phyloP scores from a whole-genome alignment of 2,888 invertebrate species.

The Sesia apiformis region DNA sequence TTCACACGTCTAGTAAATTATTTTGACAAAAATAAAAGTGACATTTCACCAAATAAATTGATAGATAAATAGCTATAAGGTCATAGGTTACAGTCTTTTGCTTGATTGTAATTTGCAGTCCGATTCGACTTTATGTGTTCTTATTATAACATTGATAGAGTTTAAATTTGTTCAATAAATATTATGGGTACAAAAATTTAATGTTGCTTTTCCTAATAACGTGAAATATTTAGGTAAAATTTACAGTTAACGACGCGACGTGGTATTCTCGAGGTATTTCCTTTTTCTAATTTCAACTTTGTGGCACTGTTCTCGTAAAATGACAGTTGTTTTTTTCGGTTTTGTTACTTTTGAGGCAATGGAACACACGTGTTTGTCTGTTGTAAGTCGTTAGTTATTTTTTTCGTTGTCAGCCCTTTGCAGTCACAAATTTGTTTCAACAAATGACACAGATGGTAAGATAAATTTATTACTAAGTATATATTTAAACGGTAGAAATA shows the following conservation, averaged over 20 bases:
- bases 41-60: constrained; percentile 49
- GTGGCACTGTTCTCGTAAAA: constrained; percentile 6
- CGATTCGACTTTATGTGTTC: constrained; percentile 1
- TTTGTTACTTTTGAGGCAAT: constrained; percentile 30
- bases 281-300: constrained; percentile 18
- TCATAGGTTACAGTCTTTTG: constrained; percentile 31
- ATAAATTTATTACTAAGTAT: not conserved
- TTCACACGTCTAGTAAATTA: constrained; percentile 29
- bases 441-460: constrained; percentile 58
- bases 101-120: constrained; percentile 9
- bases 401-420: constrained; percentile 33
- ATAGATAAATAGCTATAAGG: constrained; percentile 39
- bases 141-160: constrained; percentile 14
- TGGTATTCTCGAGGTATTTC: constrained; percentile 11
- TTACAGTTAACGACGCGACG: constrained; percentile 33
- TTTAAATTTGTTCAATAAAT: constrained; percentile 9
- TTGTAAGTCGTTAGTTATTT: constrained; percentile 49
- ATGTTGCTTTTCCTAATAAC: constrained; percentile 31
- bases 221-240: constrained; percentile 49
- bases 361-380: constrained; percentile 55
- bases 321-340: constrained; percentile 10
- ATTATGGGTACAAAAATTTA: not conserved
- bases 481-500: too few species aligned
- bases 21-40: constrained; percentile 27
- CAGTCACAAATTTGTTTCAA: constrained; percentile 53